Evolutionary conservation across 1,140 invertebrate species (phyloP).

Genomic region (Sinella curviseta): DNA sequence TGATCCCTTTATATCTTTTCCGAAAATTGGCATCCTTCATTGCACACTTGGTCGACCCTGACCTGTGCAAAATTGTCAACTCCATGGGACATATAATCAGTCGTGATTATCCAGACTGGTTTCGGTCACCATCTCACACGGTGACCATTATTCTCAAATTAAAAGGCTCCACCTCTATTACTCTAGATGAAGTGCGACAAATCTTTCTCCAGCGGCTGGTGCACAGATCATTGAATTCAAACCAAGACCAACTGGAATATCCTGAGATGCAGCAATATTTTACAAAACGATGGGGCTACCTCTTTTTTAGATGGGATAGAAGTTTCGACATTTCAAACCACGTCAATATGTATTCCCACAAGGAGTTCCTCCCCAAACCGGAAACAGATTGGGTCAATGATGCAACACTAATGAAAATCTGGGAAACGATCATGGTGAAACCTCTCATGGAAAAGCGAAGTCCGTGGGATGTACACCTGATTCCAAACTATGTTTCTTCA

Average conservation of each 20-base stretch:
- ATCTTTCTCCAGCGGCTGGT: background rate
- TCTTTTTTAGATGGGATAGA: background rate
- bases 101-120: background rate
- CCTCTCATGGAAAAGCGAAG: background rate
- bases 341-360: background rate
- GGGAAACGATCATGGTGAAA: background rate
- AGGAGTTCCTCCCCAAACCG: background rate
- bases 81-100: background rate
- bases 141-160: background rate
- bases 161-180: background rate
- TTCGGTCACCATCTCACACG: background rate
- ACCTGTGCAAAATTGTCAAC: background rate
- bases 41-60: background rate
- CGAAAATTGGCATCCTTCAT: background rate
- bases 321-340: background rate
- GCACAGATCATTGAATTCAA: background rate
- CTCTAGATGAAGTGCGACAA: background rate
- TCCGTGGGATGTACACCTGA: background rate
- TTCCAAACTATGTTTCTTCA: background rate
- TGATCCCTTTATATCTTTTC: background rate
- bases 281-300: background rate
- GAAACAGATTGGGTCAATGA: background rate
- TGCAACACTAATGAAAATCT: background rate
- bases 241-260: background rate
- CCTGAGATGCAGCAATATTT: constrained; percentile 7